Percentiles rank a stretch among this genome's conserved stretches.
Conservation (phyloP, 2,888 invertebrate genomes). For the Dendrolimus houi region DNA sequence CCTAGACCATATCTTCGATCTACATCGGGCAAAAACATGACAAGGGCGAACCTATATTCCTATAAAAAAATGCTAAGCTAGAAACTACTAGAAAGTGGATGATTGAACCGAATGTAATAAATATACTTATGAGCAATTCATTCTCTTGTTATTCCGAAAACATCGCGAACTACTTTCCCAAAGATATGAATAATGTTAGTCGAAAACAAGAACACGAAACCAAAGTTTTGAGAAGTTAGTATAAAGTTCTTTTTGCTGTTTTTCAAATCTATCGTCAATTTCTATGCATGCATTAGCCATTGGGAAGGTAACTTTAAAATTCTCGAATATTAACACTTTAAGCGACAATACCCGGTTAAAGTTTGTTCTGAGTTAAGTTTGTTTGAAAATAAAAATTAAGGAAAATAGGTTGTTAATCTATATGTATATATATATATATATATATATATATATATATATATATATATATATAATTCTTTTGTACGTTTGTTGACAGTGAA, state of each 20-base stretch:
- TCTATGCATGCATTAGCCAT: conserved; percentile 29
- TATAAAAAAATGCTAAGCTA: too few relatives aligned
- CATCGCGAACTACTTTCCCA: background rate
- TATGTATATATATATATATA: too few relatives aligned
- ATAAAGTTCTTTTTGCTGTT: conserved; percentile 3
- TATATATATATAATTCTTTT: too few relatives aligned
- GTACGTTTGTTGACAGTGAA: too few relatives aligned
- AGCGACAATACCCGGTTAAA: conserved; percentile 1
- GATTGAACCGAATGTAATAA: too few relatives aligned
- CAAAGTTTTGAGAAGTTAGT: background rate
- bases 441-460: too few relatives aligned
- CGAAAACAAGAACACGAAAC: background rate
- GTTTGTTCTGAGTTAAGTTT: background rate
- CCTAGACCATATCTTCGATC: too few relatives aligned
- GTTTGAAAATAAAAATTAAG: conserved; percentile 1
- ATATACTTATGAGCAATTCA: too few relatives aligned
- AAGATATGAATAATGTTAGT: background rate
- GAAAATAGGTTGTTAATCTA: too few relatives aligned
- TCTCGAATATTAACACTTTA: conserved; percentile 4
- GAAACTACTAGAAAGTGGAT: too few relatives aligned
- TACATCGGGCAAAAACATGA: too few relatives aligned
- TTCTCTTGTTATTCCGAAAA: background rate
- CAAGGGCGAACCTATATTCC: too few relatives aligned
- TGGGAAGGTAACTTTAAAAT: conserved; percentile 17
- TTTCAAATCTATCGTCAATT: conserved; percentile 32